Conservation (phyloP, 1,140 invertebrate genomes). For the Magallana angulata region DNA sequence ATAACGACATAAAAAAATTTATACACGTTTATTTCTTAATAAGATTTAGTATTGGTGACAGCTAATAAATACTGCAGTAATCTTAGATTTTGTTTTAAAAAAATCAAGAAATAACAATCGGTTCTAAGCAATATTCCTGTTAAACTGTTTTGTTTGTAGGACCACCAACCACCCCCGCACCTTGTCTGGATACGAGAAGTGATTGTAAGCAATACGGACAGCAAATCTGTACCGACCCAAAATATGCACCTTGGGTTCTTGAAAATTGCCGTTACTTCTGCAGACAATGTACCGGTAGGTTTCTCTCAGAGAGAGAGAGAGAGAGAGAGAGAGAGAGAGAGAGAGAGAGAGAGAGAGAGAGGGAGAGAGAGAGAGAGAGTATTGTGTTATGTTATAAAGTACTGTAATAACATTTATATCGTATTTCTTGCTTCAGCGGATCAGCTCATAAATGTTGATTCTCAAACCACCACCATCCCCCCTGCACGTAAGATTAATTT, state of each 20-base stretch:
- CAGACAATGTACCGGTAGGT: slow-evolving; percentile 24
- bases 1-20: too few relatives aligned
- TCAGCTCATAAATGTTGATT: background rate
- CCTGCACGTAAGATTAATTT: slow-evolving; percentile 26
- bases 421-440: background rate
- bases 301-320: background rate
- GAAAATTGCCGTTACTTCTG: slow-evolving; percentile 34
- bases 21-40: too few relatives aligned
- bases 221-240: background rate
- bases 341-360: background rate
- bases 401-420: background rate
- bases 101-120: background rate
- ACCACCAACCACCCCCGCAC: slow-evolving; percentile 36
- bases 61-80: too few relatives aligned
- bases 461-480: background rate
- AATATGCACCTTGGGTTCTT: slow-evolving; percentile 32
- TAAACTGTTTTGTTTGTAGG: background rate
- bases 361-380: background rate
- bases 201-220: slow-evolving; percentile 15
- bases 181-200: background rate
- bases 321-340: background rate
- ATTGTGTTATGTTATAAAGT: background rate
- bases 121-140: background rate
- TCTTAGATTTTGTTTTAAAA: too few relatives aligned
- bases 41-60: too few relatives aligned